A percentile compares a stretch with the other conserved stretches of the same genome.
Conservation (phyloP, 2,888 invertebrate genomes). For the Metellina segmentata region DNA sequence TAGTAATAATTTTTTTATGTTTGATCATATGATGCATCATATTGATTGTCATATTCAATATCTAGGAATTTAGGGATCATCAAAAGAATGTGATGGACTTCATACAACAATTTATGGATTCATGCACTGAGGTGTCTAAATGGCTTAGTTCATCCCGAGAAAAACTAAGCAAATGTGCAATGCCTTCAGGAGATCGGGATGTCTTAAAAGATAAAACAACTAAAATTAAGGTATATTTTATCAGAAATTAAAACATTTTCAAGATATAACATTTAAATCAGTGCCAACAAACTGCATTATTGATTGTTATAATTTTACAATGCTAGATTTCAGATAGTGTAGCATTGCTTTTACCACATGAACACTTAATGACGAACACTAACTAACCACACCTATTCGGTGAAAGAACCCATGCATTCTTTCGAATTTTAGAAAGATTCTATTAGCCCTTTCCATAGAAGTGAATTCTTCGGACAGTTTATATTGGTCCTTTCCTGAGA, state of each 20-base stretch:
- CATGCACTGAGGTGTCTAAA: constrained; percentile 93
- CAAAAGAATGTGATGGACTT: constrained; percentile 88
- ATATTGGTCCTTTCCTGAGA: no score
- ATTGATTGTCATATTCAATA: background rate
- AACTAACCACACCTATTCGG: no score
- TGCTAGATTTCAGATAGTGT: no score
- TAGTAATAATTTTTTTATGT: background rate
- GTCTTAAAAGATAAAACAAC: constrained; percentile 91
- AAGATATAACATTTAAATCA: background rate
- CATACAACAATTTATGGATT: constrained; percentile 92
- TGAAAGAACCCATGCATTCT: no score
- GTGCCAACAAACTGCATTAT: background rate
- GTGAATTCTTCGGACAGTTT: no score
- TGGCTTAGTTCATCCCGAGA: constrained; percentile 97
- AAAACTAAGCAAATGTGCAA: constrained; percentile 93
- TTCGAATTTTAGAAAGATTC: no score
- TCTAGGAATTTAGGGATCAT: constrained; percentile 91
- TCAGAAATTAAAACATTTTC: background rate
- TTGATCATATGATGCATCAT: background rate
- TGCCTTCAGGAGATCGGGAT: constrained; percentile 95
- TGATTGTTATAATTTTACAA: no score
- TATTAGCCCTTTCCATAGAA: no score
- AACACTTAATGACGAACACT: no score
- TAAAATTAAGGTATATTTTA: constrained; percentile 85
- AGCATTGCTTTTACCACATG: no score